Evolutionary conservation across 1,140 invertebrate species (phyloP).

Genomic region (Aphidius gifuensis): DNA sequence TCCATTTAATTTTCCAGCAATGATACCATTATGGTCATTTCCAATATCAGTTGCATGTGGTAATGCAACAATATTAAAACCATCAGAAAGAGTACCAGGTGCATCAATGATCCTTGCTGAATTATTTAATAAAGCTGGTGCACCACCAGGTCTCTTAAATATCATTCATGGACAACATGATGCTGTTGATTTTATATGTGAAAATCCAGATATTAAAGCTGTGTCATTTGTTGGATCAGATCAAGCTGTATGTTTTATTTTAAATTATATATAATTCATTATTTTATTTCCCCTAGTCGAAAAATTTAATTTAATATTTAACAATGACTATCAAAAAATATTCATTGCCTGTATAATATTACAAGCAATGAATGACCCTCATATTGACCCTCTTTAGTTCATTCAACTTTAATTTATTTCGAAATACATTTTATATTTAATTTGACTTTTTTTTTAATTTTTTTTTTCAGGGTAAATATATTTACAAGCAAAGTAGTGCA

Average conservation of each 20-base stretch:
- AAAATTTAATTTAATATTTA: neutral
- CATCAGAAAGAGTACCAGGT: constrained; percentile 96
- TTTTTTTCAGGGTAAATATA: constrained; percentile 80
- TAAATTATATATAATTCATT: constrained; percentile 5
- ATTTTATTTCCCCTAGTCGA: neutral
- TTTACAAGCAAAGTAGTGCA: constrained; percentile 84
- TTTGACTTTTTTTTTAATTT: neutral
- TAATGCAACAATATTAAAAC: constrained; percentile 76
- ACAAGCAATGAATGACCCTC: too few species aligned
- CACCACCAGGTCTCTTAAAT: constrained; percentile 91
- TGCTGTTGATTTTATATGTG: constrained; percentile 95
- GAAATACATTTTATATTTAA: too few species aligned
- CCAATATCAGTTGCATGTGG: constrained; percentile 91
- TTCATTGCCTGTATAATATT: too few species aligned
- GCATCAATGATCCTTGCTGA: constrained; percentile 93
- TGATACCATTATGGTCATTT: constrained; percentile 99
- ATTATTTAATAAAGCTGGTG: constrained; percentile 83
- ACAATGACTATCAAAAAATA: too few species aligned
- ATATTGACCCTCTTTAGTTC: too few species aligned
- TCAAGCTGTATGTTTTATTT: constrained; percentile 67
- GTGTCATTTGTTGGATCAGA: constrained; percentile 99
- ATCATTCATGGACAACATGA: constrained; percentile 94
- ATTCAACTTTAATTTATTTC: too few species aligned
- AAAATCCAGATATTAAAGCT: constrained; percentile 92
- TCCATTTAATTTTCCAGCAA: constrained; percentile 96